Evolutionary conservation across 2,888 invertebrate species (phyloP), one percentile per base, ranked within the genome.

Genomic region (Azorinus chamasolen): DNA sequence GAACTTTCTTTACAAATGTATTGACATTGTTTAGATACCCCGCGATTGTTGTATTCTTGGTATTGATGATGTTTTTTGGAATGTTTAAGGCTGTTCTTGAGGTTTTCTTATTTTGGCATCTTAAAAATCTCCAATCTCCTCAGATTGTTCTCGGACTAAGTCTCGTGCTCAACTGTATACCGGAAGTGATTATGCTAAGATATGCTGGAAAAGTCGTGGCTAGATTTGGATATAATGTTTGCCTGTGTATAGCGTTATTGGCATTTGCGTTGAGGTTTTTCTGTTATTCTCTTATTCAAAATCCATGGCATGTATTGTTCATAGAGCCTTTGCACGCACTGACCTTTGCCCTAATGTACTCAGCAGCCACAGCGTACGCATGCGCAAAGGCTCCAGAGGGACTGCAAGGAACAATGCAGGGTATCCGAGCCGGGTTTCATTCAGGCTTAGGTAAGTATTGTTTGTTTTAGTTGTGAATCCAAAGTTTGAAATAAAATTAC

Each of bases 281-380:
- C 76, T 94, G 96, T 18, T 98, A 98, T 72, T 97, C 97, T 1
- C 93, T 96, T 62, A 93, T 98, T 61, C 94, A 94, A 0, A 95
- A 97, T 93, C 96, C 97, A 0, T 97, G 97, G 97, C 95, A 95
- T 94, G 95, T 96, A 53, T 94, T 98, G 72, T 96, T 97, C 0
- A 95, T 98, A 61, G 98, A 98, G 93, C 92, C 97, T 75, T 93
- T 96, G 10, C 97, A 98, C 93, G 97, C 98, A 0, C 94, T 98
- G 24, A 97, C 97, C 0, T 96, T 97, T 91, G 98, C 98, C 22
- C 93, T 97, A 83, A 96, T 97, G 96, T 97, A 97, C 96, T 97
- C 97, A 18, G 96, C 97, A 41, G 97, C 97, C 0, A 96, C 97
- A 6, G 97, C 97, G 0, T 97, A 97, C 92, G 97, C 97, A 88